Percentiles rank a stretch among this genome's conserved stretches.
phyloP scores from a whole-genome alignment of 2,888 invertebrate genomes.

The Apamea sordens region DNA sequence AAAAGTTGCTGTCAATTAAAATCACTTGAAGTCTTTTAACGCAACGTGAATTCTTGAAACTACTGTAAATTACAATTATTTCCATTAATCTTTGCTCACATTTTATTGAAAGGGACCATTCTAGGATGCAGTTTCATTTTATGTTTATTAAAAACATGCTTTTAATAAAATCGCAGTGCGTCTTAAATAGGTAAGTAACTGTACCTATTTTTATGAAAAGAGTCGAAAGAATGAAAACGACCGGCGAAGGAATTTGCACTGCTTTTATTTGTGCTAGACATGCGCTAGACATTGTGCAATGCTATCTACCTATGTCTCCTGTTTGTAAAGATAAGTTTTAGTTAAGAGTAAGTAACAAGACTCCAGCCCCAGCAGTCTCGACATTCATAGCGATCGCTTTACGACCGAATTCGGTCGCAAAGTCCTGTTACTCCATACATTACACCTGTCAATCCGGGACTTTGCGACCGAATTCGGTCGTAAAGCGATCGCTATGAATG shows the following conservation, averaged over 20 bases:
- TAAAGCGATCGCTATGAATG: too few species aligned
- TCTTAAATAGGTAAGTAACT: too few species aligned
- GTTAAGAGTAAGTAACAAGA: background rate
- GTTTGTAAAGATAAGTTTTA: background rate
- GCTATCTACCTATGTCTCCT: background rate
- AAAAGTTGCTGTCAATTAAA: constrained; percentile 5
- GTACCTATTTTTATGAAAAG: background rate
- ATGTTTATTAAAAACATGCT: constrained; percentile 15
- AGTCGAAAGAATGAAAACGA: background rate
- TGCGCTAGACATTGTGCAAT: too few species aligned
- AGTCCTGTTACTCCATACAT: too few species aligned
- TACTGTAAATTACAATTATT: background rate
- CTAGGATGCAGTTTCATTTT: background rate
- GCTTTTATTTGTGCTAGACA: too few species aligned
- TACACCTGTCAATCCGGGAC: too few species aligned
- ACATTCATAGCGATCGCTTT: too few species aligned
- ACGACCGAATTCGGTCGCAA: too few species aligned
- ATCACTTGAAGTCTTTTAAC: background rate
- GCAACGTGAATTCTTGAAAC: background rate
- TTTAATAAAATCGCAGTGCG: background rate
- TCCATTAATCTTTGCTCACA: constrained; percentile 12
- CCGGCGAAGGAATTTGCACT: background rate
- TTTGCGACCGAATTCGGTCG: too few species aligned
- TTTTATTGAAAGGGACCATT: constrained; percentile 11
- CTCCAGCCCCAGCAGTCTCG: too few species aligned